Conservation (phyloP, 2,113 vertebrate genomes). For the Platysternon megacephalum region DNA sequence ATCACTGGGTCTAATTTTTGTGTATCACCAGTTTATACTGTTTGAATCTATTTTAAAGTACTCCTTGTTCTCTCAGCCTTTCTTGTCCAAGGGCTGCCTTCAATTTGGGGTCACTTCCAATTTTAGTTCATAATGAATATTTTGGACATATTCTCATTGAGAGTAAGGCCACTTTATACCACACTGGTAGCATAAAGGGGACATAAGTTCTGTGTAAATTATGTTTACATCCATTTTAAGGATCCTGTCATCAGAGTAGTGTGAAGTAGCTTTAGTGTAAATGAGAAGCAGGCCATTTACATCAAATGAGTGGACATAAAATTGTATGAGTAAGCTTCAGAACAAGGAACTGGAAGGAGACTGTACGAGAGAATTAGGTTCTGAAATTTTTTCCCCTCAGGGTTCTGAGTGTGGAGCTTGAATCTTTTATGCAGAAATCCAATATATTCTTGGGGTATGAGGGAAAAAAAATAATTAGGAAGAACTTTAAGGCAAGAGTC, state of each 20-base stretch:
- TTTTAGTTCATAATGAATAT: neutral
- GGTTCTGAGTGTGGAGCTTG: neutral
- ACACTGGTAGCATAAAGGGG: neutral
- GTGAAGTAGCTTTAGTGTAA: neutral
- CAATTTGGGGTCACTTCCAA: neutral
- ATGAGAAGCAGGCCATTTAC: neutral
- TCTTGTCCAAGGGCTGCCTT: neutral
- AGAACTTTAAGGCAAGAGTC: neutral
- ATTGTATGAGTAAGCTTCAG: neutral
- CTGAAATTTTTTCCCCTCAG: neutral
- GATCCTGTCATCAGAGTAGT: neutral
- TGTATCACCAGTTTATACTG: neutral
- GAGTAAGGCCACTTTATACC: neutral
- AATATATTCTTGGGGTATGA: rapidly evolving
- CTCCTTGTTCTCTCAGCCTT: neutral
- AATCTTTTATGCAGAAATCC: neutral
- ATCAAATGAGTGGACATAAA: neutral
- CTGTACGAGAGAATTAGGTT: neutral
- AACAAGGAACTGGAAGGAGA: neutral
- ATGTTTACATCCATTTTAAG: neutral
- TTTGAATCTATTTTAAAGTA: neutral
- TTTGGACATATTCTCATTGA: neutral
- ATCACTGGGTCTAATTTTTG: neutral
- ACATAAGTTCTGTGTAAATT: neutral
- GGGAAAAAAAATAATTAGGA: neutral